A percentile compares a stretch with the other conserved stretches of the same genome.
Conservation (phyloP, 2,113 vertebrate species). For the Axis porcinus region DNA sequence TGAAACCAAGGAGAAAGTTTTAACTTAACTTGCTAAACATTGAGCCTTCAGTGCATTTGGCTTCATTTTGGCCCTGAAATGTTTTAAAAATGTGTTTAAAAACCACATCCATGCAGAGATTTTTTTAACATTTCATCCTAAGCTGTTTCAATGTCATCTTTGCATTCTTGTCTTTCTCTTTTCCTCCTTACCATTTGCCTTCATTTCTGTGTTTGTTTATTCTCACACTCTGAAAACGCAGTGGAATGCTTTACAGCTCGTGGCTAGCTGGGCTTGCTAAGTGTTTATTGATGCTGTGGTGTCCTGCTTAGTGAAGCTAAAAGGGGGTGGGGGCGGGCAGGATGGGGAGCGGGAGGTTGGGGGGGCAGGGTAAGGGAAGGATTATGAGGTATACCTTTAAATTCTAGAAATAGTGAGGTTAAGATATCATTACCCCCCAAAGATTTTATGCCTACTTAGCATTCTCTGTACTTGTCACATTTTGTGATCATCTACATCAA, state of each 20-base stretch:
- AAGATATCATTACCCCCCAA: conserved; percentile 45
- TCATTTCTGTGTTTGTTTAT: conserved; percentile 72
- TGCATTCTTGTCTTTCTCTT: conserved; percentile 67
- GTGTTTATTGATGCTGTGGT: conserved; percentile 78
- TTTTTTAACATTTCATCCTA: conserved; percentile 80
- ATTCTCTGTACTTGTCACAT: conserved; percentile 34
- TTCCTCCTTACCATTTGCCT: conserved; percentile 73
- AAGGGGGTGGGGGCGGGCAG: neutral
- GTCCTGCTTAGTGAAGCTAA: conserved; percentile 73
- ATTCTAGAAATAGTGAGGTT: conserved; percentile 45
- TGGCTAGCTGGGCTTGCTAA: conserved; percentile 87
- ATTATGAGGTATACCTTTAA: conserved; percentile 81
- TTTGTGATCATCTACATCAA: conserved; percentile 31
- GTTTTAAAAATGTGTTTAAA: conserved; percentile 67
- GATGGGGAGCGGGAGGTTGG: neutral
- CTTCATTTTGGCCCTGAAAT: conserved; percentile 63
- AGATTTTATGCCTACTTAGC: conserved; percentile 55
- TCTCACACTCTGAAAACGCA: conserved; percentile 77
- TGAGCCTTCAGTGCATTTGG: conserved; percentile 61
- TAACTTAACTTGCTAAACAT: conserved; percentile 58
- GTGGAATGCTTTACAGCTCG: conserved; percentile 83
- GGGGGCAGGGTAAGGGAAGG: conserved; percentile 59
- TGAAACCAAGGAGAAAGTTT: conserved; percentile 46
- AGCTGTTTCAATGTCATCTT: conserved; percentile 76
- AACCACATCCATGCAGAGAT: conserved; percentile 88